Evolutionary conservation across 2,113 vertebrate species (phyloP).

Genomic region (Syrmaticus mikado): DNA sequence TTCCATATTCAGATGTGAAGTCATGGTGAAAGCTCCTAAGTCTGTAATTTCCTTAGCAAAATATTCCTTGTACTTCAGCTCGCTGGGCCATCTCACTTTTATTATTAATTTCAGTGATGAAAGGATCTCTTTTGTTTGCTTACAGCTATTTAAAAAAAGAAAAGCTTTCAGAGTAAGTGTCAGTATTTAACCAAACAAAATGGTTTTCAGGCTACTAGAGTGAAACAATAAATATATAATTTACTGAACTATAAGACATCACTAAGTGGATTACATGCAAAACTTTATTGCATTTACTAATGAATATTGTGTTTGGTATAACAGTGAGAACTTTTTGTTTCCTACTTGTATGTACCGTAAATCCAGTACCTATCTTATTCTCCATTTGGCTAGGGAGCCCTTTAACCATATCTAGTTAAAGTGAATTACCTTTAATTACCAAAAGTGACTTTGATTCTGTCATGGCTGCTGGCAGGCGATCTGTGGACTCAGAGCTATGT

Average conservation of each 20-base stretch:
- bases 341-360: not conserved
- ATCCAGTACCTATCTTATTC: not conserved
- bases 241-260: not conserved
- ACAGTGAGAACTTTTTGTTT: not conserved
- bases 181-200: not conserved
- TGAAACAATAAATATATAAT: not conserved
- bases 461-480: not conserved
- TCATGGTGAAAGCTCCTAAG: not conserved
- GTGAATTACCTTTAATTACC: constrained; percentile 31
- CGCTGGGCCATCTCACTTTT: not conserved
- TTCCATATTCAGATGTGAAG: not conserved
- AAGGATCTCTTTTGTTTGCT: not conserved
- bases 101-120: not conserved
- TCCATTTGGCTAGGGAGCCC: not conserved
- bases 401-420: not conserved
- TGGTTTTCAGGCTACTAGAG: not conserved
- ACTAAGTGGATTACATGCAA: constrained; percentile 5
- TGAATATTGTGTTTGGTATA: not conserved
- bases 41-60: constrained; percentile 9
- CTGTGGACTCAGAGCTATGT: not conserved
- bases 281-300: not conserved
- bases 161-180: not conserved
- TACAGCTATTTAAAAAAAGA: constrained; percentile 6
- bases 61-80: not conserved
- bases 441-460: not conserved